A percentile compares a stretch with the other conserved stretches of the same genome.
Evolutionary conservation across 37 sponge, comb jelly and placozoan genomes (phyloP).

Genomic region (Beroe forskalii): DNA sequence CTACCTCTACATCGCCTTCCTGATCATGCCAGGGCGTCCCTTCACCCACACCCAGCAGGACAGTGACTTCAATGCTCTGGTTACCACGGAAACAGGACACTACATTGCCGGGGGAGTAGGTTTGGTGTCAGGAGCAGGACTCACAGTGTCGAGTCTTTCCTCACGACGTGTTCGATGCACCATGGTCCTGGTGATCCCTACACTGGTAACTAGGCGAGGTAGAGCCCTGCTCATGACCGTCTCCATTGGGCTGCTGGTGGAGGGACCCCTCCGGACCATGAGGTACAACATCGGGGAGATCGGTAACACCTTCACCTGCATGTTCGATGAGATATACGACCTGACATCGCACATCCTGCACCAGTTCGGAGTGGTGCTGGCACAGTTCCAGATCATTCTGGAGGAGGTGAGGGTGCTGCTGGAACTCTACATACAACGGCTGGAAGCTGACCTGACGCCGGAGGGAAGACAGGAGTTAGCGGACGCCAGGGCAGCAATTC

Average conservation of each 20-base stretch:
- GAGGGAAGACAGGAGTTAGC: background rate
- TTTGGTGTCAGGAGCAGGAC: background rate
- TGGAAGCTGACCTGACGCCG: background rate
- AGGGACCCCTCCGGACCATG: background rate
- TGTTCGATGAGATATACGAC: background rate
- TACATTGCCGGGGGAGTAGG: background rate
- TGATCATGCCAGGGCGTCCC: constrained; percentile 4
- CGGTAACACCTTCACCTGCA: background rate
- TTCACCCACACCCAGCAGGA: constrained; percentile 23
- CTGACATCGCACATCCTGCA: background rate
- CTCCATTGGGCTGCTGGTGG: background rate
- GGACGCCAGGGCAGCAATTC: background rate
- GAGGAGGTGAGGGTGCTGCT: background rate
- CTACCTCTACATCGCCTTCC: constrained; percentile 30
- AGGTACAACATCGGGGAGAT: constrained; percentile 7
- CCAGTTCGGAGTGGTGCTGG: background rate
- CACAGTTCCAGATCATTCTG: constrained; percentile 12
- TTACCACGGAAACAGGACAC: background rate
- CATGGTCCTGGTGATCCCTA: constrained; percentile 11
- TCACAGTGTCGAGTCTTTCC: background rate
- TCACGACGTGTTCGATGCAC: background rate
- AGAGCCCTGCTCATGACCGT: constrained; percentile 16
- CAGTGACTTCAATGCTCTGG: background rate
- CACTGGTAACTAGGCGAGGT: background rate
- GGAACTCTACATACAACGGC: background rate